Evolutionary conservation across 1,140 invertebrate species (phyloP).

Genomic region (Heliconius nattereri): DNA sequence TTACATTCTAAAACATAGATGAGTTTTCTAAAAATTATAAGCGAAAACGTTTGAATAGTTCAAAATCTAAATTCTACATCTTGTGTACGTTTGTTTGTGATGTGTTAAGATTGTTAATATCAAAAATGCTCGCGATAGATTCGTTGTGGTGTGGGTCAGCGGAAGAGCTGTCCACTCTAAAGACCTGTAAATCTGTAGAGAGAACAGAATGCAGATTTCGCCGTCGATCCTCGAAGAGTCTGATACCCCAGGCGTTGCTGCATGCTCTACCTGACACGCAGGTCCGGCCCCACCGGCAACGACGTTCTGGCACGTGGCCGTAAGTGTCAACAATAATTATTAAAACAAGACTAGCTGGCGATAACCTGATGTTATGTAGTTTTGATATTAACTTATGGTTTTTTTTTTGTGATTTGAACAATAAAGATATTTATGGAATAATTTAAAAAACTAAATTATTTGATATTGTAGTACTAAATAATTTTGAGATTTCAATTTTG

Average conservation of each 20-base stretch:
- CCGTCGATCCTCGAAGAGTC: conserved; percentile 68
- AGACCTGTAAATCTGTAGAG: conserved; percentile 64
- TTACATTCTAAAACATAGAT: neutral
- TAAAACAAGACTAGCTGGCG: neutral
- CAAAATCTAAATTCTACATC: neutral
- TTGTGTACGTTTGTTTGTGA: conserved; percentile 16
- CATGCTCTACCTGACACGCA: conserved; percentile 58
- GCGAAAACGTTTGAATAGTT: neutral
- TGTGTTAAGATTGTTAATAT: conserved; percentile 34
- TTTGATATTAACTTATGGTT: neutral
- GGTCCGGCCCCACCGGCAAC: conserved; percentile 62
- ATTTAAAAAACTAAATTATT: too few relatives aligned
- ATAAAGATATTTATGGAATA: too few relatives aligned
- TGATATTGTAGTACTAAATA: too few relatives aligned
- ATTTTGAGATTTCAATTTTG: neutral
- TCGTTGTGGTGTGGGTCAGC: conserved; percentile 81
- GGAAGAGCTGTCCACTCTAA: conserved; percentile 65
- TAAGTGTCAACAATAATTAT: conserved; percentile 69
- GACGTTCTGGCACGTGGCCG: conserved; percentile 84
- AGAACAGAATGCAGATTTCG: conserved; percentile 78
- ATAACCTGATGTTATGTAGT: neutral
- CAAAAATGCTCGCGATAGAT: conserved; percentile 77
- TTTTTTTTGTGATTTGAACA: neutral
- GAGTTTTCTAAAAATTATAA: neutral
- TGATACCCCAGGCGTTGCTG: conserved; percentile 67